These are phyloP conservation scores for Clytia hemisphaerica DNA, from an alignment of 30 jellyfish, hydroid and myxozoan genomes.

Conservation along the genomic window DNA sequence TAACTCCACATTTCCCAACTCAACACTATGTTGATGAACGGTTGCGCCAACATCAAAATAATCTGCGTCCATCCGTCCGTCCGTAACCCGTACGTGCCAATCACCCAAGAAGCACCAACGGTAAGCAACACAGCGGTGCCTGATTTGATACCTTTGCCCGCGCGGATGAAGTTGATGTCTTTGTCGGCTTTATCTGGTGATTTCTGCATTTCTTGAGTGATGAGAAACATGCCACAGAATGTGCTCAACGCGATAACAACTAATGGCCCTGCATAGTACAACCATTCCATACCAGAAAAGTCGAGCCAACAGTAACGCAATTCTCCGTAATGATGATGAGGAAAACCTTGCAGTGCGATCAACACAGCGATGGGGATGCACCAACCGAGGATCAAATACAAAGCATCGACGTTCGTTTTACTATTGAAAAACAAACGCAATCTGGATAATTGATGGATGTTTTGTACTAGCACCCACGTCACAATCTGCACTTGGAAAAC, in stretches of 20 bases:
- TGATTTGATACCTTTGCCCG: constrained; percentile 19
- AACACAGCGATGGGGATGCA: constrained; percentile 67
- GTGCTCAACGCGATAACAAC: neutral
- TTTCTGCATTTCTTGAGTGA: constrained; percentile 25
- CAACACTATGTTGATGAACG: neutral
- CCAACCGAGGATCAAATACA: constrained; percentile 68
- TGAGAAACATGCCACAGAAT: neutral
- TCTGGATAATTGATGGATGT: constrained; percentile 66
- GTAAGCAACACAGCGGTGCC: neutral
- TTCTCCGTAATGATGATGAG: constrained; percentile 29
- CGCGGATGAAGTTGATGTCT: constrained; percentile 71
- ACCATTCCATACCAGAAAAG: constrained; percentile 49
- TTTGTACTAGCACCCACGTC: constrained; percentile 73
- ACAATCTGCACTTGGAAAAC: constrained; percentile 52
- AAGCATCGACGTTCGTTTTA: constrained; percentile 55
- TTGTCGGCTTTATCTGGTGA: constrained; percentile 38
- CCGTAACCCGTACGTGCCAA: constrained; percentile 12
- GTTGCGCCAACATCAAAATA: neutral
- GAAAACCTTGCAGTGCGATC: constrained; percentile 53
- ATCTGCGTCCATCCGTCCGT: neutral
- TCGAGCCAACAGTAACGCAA: constrained; percentile 70
- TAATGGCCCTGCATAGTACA: constrained; percentile 70
- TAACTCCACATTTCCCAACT: constrained; percentile 21
- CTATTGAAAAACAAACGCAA: constrained; percentile 62
- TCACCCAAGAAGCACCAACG: neutral